Evolutionary conservation across 2,113 vertebrate genomes (phyloP).

Genomic region (Callospermophilus lateralis): DNA sequence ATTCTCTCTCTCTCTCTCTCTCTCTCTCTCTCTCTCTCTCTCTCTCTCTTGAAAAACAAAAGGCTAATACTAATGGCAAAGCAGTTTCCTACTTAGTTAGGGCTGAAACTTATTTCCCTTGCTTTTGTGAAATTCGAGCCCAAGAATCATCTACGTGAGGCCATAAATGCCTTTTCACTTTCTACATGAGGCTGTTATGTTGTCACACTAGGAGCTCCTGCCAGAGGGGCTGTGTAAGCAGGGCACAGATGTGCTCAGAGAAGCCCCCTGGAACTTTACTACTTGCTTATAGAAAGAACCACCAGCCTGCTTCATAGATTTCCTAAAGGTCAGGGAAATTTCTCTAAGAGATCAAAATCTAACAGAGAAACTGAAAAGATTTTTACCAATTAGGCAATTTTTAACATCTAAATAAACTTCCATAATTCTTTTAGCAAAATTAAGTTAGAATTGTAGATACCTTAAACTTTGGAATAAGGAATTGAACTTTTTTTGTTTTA

Average conservation of each 20-base stretch:
- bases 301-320: background rate
- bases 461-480: slow-evolving; percentile 51
- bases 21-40: too few relatives aligned
- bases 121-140: slow-evolving; percentile 47
- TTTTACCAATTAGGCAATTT: slow-evolving; percentile 24
- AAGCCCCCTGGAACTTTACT: background rate
- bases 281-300: background rate
- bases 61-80: background rate
- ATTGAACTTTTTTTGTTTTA: slow-evolving; percentile 20
- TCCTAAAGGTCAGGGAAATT: slow-evolving; percentile 4
- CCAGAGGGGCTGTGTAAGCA: background rate
- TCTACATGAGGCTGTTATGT: background rate
- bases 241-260: background rate
- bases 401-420: slow-evolving; percentile 41
- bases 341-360: slow-evolving; percentile 12
- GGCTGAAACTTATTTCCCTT: slow-evolving; percentile 35
- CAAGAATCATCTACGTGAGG: background rate
- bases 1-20: too few relatives aligned
- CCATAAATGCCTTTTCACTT: slow-evolving; percentile 57
- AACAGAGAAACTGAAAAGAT: slow-evolving; percentile 7
- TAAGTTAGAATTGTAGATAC: slow-evolving; percentile 15
- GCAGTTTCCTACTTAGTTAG: slow-evolving; percentile 1
- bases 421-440: slow-evolving; percentile 12
- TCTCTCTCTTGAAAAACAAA: too few relatives aligned
- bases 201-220: background rate